Conservation (phyloP, 2,888 invertebrate species). For the Drosophila borealis region DNA sequence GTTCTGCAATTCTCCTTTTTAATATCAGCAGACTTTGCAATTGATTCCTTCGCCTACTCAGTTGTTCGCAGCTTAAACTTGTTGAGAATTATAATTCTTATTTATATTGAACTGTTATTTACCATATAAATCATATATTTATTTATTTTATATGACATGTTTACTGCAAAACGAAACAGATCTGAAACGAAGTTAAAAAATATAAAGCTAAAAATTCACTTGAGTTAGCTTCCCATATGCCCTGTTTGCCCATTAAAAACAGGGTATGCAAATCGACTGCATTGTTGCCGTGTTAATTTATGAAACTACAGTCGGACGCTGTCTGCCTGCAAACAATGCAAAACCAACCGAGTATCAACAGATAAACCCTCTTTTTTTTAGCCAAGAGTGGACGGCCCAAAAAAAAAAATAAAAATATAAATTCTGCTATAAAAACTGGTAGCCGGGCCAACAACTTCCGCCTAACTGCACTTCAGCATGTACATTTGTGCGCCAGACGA, state of each 20-base stretch:
- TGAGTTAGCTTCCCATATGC: not conserved
- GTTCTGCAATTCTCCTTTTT: no score
- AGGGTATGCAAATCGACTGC: conserved; percentile 27
- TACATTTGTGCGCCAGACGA: conserved; percentile 48
- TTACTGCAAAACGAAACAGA: no score
- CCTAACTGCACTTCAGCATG: conserved; percentile 70
- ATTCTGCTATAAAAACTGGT: conserved; percentile 14
- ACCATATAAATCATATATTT: no score
- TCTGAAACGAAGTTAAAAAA: no score
- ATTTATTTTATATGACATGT: no score
- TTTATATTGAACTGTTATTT: no score
- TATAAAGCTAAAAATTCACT: no score
- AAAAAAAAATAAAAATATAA: conserved; percentile 16
- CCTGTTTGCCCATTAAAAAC: not conserved
- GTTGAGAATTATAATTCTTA: no score
- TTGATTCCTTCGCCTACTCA: no score
- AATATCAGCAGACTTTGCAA: no score
- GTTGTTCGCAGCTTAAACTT: no score
- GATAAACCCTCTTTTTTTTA: conserved; percentile 43
- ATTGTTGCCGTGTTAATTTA: conserved; percentile 49
- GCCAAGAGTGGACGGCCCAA: not conserved
- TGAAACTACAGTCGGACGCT: conserved; percentile 22
- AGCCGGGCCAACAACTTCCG: conserved; percentile 66
- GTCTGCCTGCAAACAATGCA: conserved; percentile 17
- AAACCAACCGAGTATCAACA: conserved; percentile 30